A percentile compares a stretch with the other conserved stretches of the same genome.
Conservation (phyloP, 1,140 invertebrate species). For the Triops longicaudatus region DNA sequence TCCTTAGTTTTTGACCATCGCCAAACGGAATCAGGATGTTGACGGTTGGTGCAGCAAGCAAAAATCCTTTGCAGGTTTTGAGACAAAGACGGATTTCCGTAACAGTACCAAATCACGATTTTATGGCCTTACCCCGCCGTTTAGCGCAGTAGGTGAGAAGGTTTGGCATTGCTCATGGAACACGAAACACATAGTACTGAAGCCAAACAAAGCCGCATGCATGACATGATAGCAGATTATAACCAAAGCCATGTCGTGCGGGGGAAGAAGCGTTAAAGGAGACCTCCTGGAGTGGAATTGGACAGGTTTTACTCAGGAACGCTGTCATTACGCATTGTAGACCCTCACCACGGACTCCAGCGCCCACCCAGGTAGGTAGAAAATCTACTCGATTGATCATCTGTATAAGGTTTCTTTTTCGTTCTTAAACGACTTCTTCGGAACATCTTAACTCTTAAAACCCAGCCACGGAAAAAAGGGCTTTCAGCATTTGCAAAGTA, state of each 20-base stretch:
- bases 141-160: slow-evolving; percentile 1
- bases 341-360: slow-evolving; percentile 9
- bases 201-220: slow-evolving; percentile 11
- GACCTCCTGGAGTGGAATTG: background rate
- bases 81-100: background rate
- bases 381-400: background rate
- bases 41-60: background rate
- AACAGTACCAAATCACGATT: background rate
- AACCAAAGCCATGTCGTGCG: background rate
- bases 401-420: background rate
- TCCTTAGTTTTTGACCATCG: too few species aligned
- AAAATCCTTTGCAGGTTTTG: background rate
- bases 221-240: background rate
- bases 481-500: background rate
- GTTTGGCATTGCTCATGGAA: background rate
- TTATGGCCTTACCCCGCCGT: background rate
- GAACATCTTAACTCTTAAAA: background rate
- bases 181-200: background rate
- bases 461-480: background rate
- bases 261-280: slow-evolving; percentile 1
- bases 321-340: slow-evolving; percentile 1
- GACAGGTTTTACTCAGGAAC: slow-evolving; percentile 9
- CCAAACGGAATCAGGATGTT: background rate
- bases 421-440: background rate
- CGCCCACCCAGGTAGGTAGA: background rate